A percentile compares a stretch with the other conserved stretches of the same genome.
phyloP scores from a whole-genome alignment of 2,797 vertebrate species.

The Sciurus carolinensis region DNA sequence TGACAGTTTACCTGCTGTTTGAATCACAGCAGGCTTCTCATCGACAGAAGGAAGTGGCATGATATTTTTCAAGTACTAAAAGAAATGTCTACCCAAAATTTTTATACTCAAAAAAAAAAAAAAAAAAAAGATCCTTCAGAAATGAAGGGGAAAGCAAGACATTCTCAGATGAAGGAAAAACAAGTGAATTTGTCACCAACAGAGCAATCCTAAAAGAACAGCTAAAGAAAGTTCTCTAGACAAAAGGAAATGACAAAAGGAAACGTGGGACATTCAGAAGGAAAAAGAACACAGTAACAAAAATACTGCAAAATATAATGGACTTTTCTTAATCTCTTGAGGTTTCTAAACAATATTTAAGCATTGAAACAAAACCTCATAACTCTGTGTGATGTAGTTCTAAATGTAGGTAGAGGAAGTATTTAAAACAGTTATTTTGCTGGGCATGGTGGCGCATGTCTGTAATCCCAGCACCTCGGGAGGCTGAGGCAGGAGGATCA shows the following conservation, averaged over 20 bases:
- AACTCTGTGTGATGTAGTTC: neutral
- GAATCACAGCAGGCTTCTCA: neutral
- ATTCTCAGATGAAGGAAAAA: neutral
- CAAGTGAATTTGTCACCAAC: neutral
- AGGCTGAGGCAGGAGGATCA: no score
- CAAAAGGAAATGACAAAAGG: neutral
- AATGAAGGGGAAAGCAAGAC: neutral
- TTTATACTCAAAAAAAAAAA: neutral
- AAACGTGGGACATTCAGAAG: neutral
- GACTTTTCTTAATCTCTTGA: neutral
- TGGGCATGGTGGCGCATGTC: no score
- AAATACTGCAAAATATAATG: neutral
- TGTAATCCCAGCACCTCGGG: no score
- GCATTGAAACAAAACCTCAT: neutral
- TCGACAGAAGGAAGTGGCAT: neutral
- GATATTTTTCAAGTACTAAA: neutral
- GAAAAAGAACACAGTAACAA: neutral
- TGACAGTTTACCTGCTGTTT: neutral
- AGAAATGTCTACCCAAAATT: neutral
- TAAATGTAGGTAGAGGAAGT: neutral
- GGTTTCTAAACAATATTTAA: neutral
- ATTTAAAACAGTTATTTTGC: no score
- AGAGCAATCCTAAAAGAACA: neutral
- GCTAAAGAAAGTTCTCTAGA: neutral
- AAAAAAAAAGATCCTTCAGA: neutral